phyloP scores from a whole-genome alignment of 1,140 invertebrate species.

The Ceratosolen solmsi region DNA sequence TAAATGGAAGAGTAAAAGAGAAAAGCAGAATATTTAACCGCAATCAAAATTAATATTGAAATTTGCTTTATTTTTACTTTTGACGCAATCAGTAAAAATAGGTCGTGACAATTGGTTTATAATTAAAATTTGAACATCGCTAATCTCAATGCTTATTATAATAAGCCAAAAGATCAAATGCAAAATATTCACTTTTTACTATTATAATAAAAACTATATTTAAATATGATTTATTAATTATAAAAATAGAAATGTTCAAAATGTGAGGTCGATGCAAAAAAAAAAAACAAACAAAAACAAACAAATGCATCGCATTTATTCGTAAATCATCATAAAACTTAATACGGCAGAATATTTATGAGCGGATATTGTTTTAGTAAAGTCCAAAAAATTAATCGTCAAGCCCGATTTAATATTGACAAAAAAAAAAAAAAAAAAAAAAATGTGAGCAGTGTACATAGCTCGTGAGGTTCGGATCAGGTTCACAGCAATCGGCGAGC shows the following conservation, averaged over 20 bases:
- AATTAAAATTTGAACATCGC: background rate
- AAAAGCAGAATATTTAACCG: background rate
- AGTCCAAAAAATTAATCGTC: too few relatives aligned
- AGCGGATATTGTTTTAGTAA: too few relatives aligned
- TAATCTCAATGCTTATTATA: too few relatives aligned
- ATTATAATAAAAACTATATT: background rate
- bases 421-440: background rate
- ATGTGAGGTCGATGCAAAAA: too few relatives aligned
- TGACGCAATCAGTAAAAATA: background rate
- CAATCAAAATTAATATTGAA: background rate
- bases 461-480: slow-evolving; percentile 60
- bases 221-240: too few relatives aligned
- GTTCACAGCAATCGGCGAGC: slow-evolving; percentile 60
- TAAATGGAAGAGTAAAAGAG: background rate
- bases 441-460: background rate
- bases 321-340: too few relatives aligned
- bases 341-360: too few relatives aligned
- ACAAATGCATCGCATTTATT: too few relatives aligned
- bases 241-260: too few relatives aligned
- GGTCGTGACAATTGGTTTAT: background rate
- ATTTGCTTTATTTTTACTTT: background rate
- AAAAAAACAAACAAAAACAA: too few relatives aligned
- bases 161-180: too few relatives aligned
- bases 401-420: too few relatives aligned
- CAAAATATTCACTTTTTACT: background rate